Conservation (phyloP, 2,797 vertebrate species). For the Anguilla obscura region DNA sequence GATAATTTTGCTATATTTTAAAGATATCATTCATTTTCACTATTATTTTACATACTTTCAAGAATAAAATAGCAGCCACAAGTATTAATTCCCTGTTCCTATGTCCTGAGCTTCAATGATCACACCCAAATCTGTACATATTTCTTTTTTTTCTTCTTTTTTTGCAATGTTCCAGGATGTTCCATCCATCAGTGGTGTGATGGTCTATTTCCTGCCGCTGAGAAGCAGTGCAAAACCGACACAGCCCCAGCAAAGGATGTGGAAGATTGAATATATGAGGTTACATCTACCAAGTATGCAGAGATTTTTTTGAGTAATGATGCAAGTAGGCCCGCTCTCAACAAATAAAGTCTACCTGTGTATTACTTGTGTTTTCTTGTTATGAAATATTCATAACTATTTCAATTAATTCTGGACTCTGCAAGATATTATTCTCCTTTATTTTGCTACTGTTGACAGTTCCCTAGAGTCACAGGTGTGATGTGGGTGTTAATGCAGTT, state of each 20-base stretch:
- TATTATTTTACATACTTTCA: no score
- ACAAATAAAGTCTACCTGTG: not conserved
- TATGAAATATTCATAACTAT: slow-evolving; percentile 4
- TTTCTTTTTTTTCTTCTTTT: not conserved
- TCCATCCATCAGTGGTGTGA: not conserved
- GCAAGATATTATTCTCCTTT: not conserved
- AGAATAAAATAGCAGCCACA: not conserved
- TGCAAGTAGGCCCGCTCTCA: not conserved
- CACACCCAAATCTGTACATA: not conserved
- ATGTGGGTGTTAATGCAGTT: not conserved
- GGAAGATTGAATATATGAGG: not conserved
- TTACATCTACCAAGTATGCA: not conserved
- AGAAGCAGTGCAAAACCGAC: not conserved
- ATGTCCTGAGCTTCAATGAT: not conserved
- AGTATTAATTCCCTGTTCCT: not conserved
- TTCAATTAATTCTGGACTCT: not conserved
- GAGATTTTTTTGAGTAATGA: not conserved
- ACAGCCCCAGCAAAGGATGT: not conserved
- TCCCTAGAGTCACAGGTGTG: not conserved
- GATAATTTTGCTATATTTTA: not conserved
- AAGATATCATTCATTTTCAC: no score
- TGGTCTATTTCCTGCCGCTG: not conserved
- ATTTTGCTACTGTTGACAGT: not conserved
- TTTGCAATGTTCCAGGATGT: not conserved
- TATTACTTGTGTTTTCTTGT: not conserved